A percentile compares a stretch with the other conserved stretches of the same genome.
These are phyloP conservation scores for Crematogaster levior DNA, from an alignment of 2,888 invertebrate genomes.

Conservation along the genomic window DNA sequence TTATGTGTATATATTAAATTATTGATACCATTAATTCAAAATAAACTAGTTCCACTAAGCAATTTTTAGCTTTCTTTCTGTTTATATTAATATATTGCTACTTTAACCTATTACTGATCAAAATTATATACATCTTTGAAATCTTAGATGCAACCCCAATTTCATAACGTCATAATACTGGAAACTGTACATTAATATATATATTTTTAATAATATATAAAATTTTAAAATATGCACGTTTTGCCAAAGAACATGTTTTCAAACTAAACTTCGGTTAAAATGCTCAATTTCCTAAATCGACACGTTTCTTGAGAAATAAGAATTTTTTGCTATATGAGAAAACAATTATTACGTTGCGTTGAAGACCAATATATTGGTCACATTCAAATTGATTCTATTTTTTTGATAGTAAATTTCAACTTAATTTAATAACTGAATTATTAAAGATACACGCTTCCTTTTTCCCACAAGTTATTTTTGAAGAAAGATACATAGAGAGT, in stretches of 20 bases:
- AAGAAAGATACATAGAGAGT: background rate
- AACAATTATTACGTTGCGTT: background rate
- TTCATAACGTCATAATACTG: no score
- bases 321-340: background rate
- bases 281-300: background rate
- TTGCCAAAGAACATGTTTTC: background rate
- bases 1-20: no score
- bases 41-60: no score
- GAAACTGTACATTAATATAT: no score
- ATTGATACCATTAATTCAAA: no score
- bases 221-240: background rate
- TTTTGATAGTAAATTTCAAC: background rate
- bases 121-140: no score
- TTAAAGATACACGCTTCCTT: background rate
- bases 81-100: no score
- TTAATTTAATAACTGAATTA: background rate
- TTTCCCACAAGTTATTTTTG: conserved; percentile 28
- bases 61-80: no score
- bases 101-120: no score
- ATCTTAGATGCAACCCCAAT: no score
- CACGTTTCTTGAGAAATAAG: background rate
- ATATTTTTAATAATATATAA: no score
- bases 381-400: background rate
- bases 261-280: background rate
- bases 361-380: background rate